Percentiles rank a stretch among this genome's conserved stretches.
Conservation (phyloP, 2,888 invertebrate species). For the Tuta absoluta region DNA sequence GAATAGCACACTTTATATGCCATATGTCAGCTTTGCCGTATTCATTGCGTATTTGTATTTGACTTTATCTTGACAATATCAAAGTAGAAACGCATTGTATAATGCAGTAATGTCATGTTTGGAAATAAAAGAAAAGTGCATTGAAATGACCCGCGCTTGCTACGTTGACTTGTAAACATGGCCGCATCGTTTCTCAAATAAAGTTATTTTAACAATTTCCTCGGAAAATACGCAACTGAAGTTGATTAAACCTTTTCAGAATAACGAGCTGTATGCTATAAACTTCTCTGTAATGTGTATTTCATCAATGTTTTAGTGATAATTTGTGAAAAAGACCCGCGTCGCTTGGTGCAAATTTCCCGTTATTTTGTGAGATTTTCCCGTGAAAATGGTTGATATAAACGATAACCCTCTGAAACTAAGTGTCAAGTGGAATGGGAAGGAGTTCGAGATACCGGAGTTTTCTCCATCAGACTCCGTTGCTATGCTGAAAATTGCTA, state of each 20-base stretch:
- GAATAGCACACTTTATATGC: neutral
- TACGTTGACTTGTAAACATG: conserved; percentile 23
- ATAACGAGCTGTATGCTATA: neutral
- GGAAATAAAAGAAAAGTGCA: conserved; percentile 14
- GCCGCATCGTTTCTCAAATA: neutral
- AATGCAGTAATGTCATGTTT: neutral
- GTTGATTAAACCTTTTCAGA: neutral
- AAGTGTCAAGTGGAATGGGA: conserved; percentile 96
- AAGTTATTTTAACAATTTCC: neutral
- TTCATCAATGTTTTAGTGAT: neutral
- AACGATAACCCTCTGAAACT: conserved; percentile 78
- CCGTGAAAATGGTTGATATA: conserved; percentile 70
- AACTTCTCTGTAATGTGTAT: neutral
- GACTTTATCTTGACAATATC: neutral
- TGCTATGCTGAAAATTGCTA: conserved; percentile 90
- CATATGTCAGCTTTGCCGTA: neutral
- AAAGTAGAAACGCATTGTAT: neutral
- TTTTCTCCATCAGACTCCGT: conserved; percentile 90
- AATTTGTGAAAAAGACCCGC: neutral
- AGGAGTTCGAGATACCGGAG: conserved; percentile 90
- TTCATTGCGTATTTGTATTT: neutral
- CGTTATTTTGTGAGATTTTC: conserved; percentile 41
- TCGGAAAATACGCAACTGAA: neutral
- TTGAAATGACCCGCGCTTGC: conserved; percentile 31
- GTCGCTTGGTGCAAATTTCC: conserved; percentile 21